Percentiles rank a stretch among this genome's conserved stretches.
Evolutionary conservation across 2,113 vertebrate genomes (phyloP).

Genomic region (Rhinopithecus roxellana): DNA sequence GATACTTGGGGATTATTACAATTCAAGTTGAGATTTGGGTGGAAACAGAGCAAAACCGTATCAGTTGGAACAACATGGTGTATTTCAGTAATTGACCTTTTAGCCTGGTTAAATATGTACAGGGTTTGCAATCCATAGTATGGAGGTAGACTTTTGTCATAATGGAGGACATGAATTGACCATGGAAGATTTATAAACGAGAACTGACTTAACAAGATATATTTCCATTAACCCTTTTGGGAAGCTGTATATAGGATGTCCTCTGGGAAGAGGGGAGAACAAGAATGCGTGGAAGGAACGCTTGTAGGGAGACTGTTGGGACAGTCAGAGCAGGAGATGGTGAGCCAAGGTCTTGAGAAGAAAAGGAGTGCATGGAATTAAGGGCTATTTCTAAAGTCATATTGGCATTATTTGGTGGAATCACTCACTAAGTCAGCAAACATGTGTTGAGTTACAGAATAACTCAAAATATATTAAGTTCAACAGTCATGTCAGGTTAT

Average conservation of each 20-base stretch:
- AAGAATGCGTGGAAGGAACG: not conserved
- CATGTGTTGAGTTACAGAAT: not conserved
- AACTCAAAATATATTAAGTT: not conserved
- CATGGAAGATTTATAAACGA: not conserved
- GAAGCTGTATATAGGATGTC: not conserved
- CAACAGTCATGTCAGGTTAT: not conserved
- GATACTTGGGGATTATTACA: too few relatives aligned
- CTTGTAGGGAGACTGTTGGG: too few relatives aligned
- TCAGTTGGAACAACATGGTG: accelerated
- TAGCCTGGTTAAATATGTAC: not conserved
- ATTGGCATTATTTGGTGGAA: not conserved
- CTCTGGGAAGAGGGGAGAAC: not conserved
- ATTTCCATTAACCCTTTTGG: not conserved
- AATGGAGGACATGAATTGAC: too few relatives aligned
- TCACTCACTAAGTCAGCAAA: not conserved
- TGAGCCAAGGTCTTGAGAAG: not conserved
- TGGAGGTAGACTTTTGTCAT: not conserved
- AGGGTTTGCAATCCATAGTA: not conserved
- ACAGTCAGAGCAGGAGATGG: not conserved
- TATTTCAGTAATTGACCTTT: not conserved
- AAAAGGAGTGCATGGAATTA: not conserved
- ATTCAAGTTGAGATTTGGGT: too few relatives aligned
- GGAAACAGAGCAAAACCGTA: too few relatives aligned
- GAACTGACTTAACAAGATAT: not conserved
- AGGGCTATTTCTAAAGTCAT: not conserved